A percentile compares a stretch with the other conserved stretches of the same genome.
Conservation (phyloP, 2,797 vertebrate genomes). For the Manis pentadactyla region DNA sequence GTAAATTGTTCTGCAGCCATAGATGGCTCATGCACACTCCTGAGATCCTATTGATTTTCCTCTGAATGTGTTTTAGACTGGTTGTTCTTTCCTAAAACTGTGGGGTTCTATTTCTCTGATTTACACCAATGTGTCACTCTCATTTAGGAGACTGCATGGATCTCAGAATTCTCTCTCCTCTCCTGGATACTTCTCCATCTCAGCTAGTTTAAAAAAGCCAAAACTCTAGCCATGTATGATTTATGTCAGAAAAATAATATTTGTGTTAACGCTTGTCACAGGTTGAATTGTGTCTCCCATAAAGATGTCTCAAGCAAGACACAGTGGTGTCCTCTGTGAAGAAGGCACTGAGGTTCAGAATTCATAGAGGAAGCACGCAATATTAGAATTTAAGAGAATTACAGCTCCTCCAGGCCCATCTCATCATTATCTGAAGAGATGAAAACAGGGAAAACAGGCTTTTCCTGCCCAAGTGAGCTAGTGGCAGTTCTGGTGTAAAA, state of each 20-base stretch:
- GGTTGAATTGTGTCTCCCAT: too few relatives aligned
- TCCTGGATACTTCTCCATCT: not conserved
- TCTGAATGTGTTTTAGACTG: not conserved
- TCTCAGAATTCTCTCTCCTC: not conserved
- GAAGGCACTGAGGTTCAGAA: not conserved
- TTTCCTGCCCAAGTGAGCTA: accelerated
- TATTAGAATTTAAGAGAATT: not conserved
- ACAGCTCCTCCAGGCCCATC: too few relatives aligned
- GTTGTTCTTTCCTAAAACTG: not conserved
- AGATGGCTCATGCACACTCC: too few relatives aligned
- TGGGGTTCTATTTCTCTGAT: not conserved
- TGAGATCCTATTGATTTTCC: accelerated
- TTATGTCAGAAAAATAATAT: too few relatives aligned
- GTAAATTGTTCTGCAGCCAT: accelerated
- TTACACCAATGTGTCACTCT: not conserved
- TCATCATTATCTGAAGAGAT: not conserved
- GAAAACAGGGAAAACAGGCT: not conserved
- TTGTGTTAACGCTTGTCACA: too few relatives aligned
- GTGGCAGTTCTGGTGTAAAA: accelerated
- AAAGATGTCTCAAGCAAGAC: not conserved
- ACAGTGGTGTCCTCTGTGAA: not conserved
- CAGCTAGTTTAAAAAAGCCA: too few relatives aligned
- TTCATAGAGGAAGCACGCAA: not conserved
- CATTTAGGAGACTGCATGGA: not conserved
- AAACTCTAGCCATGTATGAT: too few relatives aligned